Evolutionary conservation across 2,113 vertebrate genomes (phyloP), one percentile per base, ranked within the genome.

Genomic region (Plotosus lineatus): DNA sequence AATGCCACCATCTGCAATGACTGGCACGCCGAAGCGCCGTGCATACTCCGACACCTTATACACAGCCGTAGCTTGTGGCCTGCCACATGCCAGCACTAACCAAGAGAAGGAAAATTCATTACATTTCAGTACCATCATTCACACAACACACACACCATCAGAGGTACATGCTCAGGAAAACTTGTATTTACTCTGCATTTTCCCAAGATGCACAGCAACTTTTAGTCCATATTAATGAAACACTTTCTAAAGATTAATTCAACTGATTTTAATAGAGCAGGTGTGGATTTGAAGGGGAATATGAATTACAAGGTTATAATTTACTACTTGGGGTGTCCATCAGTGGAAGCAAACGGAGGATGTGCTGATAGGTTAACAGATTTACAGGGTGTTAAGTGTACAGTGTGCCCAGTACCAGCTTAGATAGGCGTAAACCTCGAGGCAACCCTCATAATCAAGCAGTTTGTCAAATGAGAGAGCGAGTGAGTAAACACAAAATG

Each of bases 41-140:
- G 98, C 97, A 0, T 99, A 99, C 71, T 99, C 98, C 0, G 98
- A 98, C 8, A 99, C 98, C 84, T 98, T 99, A 85, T 99, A 99
- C 21, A 99, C 97, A 0, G 98, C 98, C 0, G 98, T 99, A 85
- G 97, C 98, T 92, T 99, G 98, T 40, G 98, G 96, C 55, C 97
- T 92, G 65, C 98, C 98, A 0, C 97, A 99, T 0, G 98, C 98
- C 90, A 99, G 86, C 90, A 99, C 98, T 99, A 88, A 4, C 72
- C 53, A 50, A 76, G 31, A 63, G 31, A 44, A 42, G 4, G 79
- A 21, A 44, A 2, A 3, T 48, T 26, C 3, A 28, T 4, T 2
- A 26, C 79, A 23, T 28, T 33, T 73, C 12, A 75, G 48, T 17
- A 79, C 31, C 50, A 8, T 42, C 46, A 75, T 21, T 33, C 38